Conservation (phyloP, 1,140 invertebrate species). For the Drosophila leontia region DNA sequence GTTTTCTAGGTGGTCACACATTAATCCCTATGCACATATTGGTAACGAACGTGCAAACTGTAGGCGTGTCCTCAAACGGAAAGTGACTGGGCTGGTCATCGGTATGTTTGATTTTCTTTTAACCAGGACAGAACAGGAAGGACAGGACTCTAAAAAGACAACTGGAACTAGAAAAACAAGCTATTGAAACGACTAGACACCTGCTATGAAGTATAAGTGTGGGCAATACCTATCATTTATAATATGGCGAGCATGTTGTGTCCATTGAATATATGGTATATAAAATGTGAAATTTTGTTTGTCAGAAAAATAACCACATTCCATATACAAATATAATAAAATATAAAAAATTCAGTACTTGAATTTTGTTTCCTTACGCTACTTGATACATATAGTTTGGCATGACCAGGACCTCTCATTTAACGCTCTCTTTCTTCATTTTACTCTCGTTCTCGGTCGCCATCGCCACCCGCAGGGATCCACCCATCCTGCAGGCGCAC, state of each 20-base stretch:
- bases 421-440: constrained; percentile 12
- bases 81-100: constrained; percentile 3
- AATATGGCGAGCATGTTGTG: not conserved
- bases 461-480: constrained; percentile 87
- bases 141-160: not conserved
- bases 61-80: constrained; percentile 46
- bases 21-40: constrained; percentile 32
- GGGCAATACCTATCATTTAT: not conserved
- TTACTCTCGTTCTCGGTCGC: constrained; percentile 23
- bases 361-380: not conserved
- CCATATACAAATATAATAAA: too few species aligned
- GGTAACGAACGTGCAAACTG: constrained; percentile 60
- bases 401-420: constrained; percentile 19
- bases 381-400: constrained; percentile 19
- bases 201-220: too few species aligned
- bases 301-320: not conserved
- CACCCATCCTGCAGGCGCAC: constrained; percentile 90
- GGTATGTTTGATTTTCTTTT: constrained; percentile 21
- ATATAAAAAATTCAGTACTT: not conserved
- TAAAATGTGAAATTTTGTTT: too few species aligned
- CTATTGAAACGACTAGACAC: not conserved
- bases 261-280: too few species aligned
- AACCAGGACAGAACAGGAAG: not conserved
- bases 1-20: constrained; percentile 32
- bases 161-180: not conserved